phyloP scores from a whole-genome alignment of 2,113 vertebrate genomes.

The Strigops habroptila region DNA sequence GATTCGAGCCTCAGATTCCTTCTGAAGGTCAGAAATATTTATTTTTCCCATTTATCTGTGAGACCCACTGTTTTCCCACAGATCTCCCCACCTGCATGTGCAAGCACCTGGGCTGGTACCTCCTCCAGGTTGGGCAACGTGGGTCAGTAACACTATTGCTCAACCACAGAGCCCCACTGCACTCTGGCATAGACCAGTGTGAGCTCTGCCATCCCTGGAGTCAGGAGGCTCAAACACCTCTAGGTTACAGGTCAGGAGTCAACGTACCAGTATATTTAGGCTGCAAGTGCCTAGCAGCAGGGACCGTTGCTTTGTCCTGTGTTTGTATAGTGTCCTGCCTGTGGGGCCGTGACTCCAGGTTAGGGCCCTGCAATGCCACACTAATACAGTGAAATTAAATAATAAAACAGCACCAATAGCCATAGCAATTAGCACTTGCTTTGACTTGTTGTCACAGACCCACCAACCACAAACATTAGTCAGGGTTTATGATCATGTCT shows the following conservation, averaged over 20 bases:
- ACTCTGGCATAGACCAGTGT: neutral
- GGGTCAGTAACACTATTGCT: constrained; percentile 15
- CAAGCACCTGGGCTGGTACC: neutral
- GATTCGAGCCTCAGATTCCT: neutral
- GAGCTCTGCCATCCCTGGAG: neutral
- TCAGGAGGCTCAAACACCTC: neutral
- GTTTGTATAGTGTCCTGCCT: neutral
- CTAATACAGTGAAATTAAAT: constrained; percentile 50
- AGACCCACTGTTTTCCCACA: neutral
- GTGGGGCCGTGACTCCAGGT: neutral
- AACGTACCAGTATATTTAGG: neutral
- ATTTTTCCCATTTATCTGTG: neutral
- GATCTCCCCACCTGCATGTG: neutral
- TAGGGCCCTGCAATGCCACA: constrained; percentile 25
- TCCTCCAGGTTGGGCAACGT: constrained; percentile 8
- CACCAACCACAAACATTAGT: constrained; percentile 58
- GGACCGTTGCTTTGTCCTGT: constrained; percentile 29
- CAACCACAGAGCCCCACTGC: neutral
- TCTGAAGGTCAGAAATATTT: neutral
- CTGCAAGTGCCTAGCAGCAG: neutral
- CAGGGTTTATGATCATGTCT: constrained; percentile 24
- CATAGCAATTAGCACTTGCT: constrained; percentile 39
- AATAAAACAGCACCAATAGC: constrained; percentile 52
- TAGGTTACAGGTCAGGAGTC: neutral
- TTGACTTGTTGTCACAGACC: constrained; percentile 53